Percentiles rank a stretch among this genome's conserved stretches.
Conservation (phyloP, 2,888 invertebrate genomes). For the Xestia sexstrigata region DNA sequence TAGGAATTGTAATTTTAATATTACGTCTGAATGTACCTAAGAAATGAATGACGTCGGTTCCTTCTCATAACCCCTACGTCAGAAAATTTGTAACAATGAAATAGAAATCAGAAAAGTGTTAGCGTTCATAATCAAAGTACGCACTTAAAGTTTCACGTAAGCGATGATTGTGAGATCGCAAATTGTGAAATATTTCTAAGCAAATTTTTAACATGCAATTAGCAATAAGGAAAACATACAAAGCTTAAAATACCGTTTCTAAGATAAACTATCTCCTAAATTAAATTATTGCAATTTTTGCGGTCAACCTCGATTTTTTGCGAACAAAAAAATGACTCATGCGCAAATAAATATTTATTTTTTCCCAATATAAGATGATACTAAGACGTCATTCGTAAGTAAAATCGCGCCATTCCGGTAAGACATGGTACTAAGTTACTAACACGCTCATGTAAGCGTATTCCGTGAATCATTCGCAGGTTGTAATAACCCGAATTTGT, state of each 20-base stretch:
- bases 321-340: constrained; percentile 30
- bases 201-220: constrained; percentile 9
- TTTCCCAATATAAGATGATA: constrained; percentile 11
- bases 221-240: constrained; percentile 48
- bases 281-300: constrained; percentile 22
- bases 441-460: constrained; percentile 30
- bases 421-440: constrained; percentile 22
- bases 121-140: constrained; percentile 23
- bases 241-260: constrained; percentile 14
- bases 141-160: constrained; percentile 25
- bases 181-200: constrained; percentile 22
- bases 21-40: constrained; percentile 1
- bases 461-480: constrained; percentile 49
- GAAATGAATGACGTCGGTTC: constrained; percentile 29
- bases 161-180: neutral
- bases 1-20: neutral
- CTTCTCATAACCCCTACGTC: constrained; percentile 29
- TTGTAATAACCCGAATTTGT: constrained; percentile 56
- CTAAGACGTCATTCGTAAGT: constrained; percentile 40
- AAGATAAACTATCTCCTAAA: constrained; percentile 24
- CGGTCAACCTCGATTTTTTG: constrained; percentile 30
- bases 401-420: constrained; percentile 5
- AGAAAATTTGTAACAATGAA: constrained; percentile 11
- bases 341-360: constrained; percentile 17
- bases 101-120: constrained; percentile 28